These are phyloP conservation scores for Zaprionus obscuricornis DNA, from an alignment of 2,888 invertebrate genomes.

Conservation along the genomic window DNA sequence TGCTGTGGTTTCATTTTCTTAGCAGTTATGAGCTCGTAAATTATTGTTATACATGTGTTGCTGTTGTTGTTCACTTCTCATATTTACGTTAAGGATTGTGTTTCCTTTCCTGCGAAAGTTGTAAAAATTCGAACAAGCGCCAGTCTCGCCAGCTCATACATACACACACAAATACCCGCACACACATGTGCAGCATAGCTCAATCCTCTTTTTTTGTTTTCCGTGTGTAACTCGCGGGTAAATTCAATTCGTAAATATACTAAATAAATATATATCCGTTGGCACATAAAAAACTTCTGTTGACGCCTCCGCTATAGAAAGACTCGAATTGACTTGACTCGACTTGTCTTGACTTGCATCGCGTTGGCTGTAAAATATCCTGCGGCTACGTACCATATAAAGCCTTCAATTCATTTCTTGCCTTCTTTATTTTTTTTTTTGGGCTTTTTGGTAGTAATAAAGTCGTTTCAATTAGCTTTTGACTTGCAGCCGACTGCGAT, in stretches of 20 bases:
- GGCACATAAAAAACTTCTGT: constrained; percentile 71
- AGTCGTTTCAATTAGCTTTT: constrained; percentile 70
- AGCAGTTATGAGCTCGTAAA: constrained; percentile 75
- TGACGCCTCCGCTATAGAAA: constrained; percentile 63
- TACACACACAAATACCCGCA: neutral
- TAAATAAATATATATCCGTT: constrained; percentile 54
- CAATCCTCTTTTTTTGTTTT: constrained; percentile 15
- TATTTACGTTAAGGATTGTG: constrained; percentile 58
- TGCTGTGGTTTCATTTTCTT: constrained; percentile 50
- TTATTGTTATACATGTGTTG: constrained; percentile 38
- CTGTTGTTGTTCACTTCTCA: constrained; percentile 4
- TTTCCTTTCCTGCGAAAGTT: constrained; percentile 74
- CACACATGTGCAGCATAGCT: no score
- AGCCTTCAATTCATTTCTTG: no score
- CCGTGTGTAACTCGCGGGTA: constrained; percentile 37
- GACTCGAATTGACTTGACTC: no score
- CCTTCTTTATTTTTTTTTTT: constrained; percentile 17
- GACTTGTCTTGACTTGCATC: no score
- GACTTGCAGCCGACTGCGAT: constrained; percentile 36
- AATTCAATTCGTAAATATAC: constrained; percentile 50
- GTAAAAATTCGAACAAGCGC: constrained; percentile 54
- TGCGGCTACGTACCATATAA: constrained; percentile 29
- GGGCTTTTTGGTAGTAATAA: constrained; percentile 66
- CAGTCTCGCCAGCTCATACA: neutral
- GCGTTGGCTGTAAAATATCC: constrained; percentile 33